Evolutionary conservation across 2,888 invertebrate genomes (phyloP).

Genomic region (Cheilosia pagana): DNA sequence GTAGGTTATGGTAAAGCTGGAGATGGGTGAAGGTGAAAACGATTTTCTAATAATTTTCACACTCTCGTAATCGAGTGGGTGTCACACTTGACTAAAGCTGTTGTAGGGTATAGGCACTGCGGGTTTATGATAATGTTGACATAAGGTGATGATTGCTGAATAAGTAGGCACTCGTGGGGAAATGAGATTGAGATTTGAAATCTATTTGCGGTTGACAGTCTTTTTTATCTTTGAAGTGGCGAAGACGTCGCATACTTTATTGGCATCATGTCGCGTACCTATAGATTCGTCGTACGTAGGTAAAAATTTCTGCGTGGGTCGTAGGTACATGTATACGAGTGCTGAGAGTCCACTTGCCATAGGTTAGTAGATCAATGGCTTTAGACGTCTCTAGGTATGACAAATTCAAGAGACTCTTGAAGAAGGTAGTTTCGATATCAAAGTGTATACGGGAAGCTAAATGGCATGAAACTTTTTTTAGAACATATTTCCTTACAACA

Average conservation of each 20-base stretch:
- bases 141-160: neutral
- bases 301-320: too few relatives aligned
- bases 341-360: too few relatives aligned
- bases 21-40: slow-evolving; percentile 11
- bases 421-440: too few relatives aligned
- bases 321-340: too few relatives aligned
- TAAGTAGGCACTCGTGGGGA: neutral
- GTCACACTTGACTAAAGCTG: neutral
- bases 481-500: too few relatives aligned
- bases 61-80: slow-evolving; percentile 26
- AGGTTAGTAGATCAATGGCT: too few relatives aligned
- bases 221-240: neutral
- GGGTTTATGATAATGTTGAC: neutral
- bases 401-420: too few relatives aligned
- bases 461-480: too few relatives aligned
- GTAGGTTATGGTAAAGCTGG: neutral
- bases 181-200: slow-evolving; percentile 2
- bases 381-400: too few relatives aligned
- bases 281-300: too few relatives aligned
- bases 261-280: too few relatives aligned
- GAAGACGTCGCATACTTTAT: neutral
- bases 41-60: slow-evolving; percentile 15
- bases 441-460: too few relatives aligned
- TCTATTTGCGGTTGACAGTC: neutral
- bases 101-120: neutral